Conservation (phyloP, 2,888 invertebrate species). For the Hemaris fuciformis region DNA sequence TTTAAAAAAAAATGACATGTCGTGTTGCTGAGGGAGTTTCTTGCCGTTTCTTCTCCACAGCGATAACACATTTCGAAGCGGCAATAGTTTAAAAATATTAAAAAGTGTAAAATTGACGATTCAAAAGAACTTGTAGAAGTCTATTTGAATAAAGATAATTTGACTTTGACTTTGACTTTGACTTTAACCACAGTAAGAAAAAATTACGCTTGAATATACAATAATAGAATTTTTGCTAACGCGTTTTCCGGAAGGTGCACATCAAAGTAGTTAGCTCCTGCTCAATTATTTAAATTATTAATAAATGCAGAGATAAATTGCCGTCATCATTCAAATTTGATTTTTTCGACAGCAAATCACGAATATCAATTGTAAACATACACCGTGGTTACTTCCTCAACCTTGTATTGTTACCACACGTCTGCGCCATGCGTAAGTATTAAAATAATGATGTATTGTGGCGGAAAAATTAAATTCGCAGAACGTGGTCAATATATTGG, state of each 20-base stretch:
- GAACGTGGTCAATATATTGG: not conserved
- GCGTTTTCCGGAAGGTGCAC: conserved; percentile 34
- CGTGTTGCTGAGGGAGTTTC: too few species aligned
- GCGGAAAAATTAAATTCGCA: not conserved
- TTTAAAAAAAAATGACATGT: too few species aligned
- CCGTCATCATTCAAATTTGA: conserved; percentile 25
- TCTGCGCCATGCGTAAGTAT: conserved; percentile 15
- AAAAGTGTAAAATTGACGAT: too few species aligned
- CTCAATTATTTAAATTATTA: conserved; percentile 29
- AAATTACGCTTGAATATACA: not conserved
- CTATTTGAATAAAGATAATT: too few species aligned
- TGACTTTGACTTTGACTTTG: too few species aligned
- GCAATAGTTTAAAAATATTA: too few species aligned
- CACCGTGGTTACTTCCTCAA: conserved; percentile 46
- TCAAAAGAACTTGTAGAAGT: too few species aligned
- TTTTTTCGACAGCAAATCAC: conserved; percentile 30
- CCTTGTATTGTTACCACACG: conserved; percentile 36
- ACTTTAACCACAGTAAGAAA: too few species aligned
- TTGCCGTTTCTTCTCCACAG: too few species aligned
- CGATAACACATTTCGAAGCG: too few species aligned
- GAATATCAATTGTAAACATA: conserved; percentile 39
- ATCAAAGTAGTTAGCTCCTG: conserved; percentile 31
- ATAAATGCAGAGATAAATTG: conserved; percentile 29
- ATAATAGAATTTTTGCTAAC: not conserved
- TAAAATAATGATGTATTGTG: conserved; percentile 14